Conservation (phyloP, 1,140 invertebrate genomes). For the Bombus sylvicola region DNA sequence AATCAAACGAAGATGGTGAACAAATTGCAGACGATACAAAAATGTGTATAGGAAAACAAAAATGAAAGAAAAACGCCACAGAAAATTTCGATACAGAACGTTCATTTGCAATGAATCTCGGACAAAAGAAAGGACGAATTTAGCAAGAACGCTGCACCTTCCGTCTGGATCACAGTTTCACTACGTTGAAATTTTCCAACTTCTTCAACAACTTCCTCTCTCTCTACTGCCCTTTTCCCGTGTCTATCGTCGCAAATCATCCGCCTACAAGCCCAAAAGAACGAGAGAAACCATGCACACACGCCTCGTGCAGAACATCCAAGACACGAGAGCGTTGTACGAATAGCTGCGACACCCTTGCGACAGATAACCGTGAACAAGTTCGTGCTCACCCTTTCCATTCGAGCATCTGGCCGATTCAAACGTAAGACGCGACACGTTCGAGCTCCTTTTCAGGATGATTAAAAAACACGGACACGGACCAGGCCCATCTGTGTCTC, state of each 20-base stretch:
- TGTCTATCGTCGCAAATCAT: not conserved
- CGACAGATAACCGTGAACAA: conserved; percentile 25
- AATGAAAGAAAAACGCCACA: too few species aligned
- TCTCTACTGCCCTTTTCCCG: not conserved
- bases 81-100: not conserved
- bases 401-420: conserved; percentile 10
- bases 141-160: not conserved
- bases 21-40: not conserved
- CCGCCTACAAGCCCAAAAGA: not conserved
- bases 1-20: too few species aligned
- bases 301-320: not conserved
- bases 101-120: not conserved
- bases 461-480: conserved; percentile 59
- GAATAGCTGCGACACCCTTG: conserved; percentile 3
- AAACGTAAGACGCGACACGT: conserved; percentile 29
- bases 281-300: not conserved
- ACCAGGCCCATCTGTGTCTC: not conserved
- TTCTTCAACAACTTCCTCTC: not conserved
- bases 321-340: not conserved
- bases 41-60: not conserved
- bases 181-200: not conserved
- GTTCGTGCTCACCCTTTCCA: conserved; percentile 12
- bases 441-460: conserved; percentile 43
- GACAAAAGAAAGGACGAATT: not conserved
- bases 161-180: not conserved